These are phyloP conservation scores for Peucedramus taeniatus DNA, from an alignment of 2,113 vertebrate species.

Conservation along the genomic window DNA sequence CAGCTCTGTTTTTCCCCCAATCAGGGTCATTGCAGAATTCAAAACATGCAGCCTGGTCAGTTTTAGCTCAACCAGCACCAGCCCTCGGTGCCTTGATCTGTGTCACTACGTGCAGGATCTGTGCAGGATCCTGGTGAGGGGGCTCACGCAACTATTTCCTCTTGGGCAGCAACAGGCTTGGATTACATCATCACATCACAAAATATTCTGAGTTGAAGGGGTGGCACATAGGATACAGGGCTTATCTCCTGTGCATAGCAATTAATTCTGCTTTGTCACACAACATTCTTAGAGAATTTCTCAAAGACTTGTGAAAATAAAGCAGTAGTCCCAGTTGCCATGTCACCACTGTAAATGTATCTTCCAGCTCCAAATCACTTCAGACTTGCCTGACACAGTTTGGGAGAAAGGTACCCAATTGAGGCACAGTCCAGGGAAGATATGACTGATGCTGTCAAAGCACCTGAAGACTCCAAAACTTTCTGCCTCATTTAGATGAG, in stretches of 20 bases:
- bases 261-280: neutral
- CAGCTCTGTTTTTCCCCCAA: neutral
- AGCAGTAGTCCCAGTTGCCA: neutral
- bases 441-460: neutral
- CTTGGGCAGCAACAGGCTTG: neutral
- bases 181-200: neutral
- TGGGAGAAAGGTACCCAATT: neutral
- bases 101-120: fast-evolving
- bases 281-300: neutral
- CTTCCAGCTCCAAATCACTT: neutral
- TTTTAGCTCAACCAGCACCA: neutral
- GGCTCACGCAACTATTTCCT: neutral
- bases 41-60: neutral
- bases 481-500: neutral
- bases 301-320: neutral
- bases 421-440: neutral
- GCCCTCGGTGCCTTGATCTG: fast-evolving
- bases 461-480: neutral
- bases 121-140: neutral
- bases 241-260: neutral
- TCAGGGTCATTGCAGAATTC: neutral
- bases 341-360: neutral
- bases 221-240: neutral
- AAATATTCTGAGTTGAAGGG: neutral
- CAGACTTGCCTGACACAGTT: neutral